Percentiles rank a stretch among this genome's conserved stretches.
Evolutionary conservation across 2,888 invertebrate species (phyloP).

Genomic region (Cataglyphis livida): DNA sequence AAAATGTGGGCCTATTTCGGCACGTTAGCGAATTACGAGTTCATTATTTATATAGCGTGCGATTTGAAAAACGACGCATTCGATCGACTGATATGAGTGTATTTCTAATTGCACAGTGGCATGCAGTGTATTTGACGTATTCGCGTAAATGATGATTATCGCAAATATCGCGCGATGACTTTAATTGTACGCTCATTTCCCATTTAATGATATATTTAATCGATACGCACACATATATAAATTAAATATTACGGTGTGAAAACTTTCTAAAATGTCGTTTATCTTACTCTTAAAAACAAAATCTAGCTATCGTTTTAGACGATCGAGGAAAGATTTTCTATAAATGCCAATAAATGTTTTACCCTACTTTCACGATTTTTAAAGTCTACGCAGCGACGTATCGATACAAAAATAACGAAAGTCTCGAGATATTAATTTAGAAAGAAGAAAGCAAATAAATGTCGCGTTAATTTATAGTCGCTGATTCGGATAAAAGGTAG

Average conservation of each 20-base stretch:
- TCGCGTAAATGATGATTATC: not conserved
- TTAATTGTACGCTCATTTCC: not conserved
- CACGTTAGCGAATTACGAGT: not conserved
- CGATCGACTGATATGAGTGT: not conserved
- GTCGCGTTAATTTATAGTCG: constrained; percentile 14
- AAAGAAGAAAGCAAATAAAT: not conserved
- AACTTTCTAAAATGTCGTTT: not conserved
- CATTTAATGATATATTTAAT: not conserved
- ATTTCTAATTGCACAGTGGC: not conserved
- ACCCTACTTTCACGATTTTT: not conserved
- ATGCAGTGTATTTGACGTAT: not conserved
- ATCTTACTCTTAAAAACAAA: not conserved
- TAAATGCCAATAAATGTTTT: not conserved
- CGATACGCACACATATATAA: not conserved
- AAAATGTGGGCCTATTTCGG: not conserved
- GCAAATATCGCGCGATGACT: not conserved
- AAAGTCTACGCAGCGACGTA: not conserved
- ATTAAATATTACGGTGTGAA: not conserved
- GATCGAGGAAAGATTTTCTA: not conserved
- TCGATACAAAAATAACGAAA: not conserved
- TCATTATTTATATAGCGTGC: not conserved
- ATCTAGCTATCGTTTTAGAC: not conserved
- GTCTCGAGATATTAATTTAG: constrained; percentile 13
- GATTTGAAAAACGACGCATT: not conserved
- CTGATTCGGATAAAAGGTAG: constrained; percentile 18